Percentiles rank a stretch among this genome's conserved stretches.
These are phyloP conservation scores for Camponotus vicinus DNA, from an alignment of 1,140 invertebrate species.

Conservation along the genomic window DNA sequence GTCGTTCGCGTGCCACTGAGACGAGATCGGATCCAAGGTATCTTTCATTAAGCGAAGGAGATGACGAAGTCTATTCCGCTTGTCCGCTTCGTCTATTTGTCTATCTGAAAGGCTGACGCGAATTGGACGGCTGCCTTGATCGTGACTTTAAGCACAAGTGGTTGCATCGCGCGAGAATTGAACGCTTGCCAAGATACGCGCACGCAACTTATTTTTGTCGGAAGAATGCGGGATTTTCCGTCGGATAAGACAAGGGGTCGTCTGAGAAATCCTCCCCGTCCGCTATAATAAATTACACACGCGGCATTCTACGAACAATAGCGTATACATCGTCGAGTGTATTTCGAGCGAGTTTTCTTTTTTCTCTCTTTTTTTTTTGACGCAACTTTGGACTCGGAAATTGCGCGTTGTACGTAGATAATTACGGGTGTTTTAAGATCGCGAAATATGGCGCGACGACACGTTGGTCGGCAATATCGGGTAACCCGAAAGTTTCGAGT, in stretches of 20 bases:
- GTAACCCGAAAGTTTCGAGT: conserved; percentile 51
- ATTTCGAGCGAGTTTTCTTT: neutral
- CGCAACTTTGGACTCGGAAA: neutral
- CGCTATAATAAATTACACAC: neutral
- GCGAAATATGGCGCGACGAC: neutral
- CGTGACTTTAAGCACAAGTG: neutral
- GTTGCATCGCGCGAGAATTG: conserved; percentile 8
- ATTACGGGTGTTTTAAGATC: conserved; percentile 3
- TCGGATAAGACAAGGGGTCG: neutral
- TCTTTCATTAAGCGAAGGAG: neutral
- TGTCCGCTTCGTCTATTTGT: neutral
- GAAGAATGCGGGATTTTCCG: neutral
- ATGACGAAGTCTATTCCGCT: neutral
- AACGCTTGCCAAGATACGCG: conserved; percentile 32
- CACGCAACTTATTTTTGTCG: conserved; percentile 21
- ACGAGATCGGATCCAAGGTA: neutral
- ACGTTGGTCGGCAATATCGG: conserved; percentile 28
- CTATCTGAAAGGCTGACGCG: neutral
- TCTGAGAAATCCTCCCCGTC: neutral
- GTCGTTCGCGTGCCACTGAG: conserved; percentile 17
- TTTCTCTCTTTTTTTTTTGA: too few relatives aligned
- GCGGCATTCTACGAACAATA: neutral
- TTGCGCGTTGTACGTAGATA: neutral
- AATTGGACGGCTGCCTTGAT: conserved; percentile 35
- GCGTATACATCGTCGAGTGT: neutral